phyloP scores from a whole-genome alignment of 2,888 invertebrate genomes.

The Stenichneumon culpator region DNA sequence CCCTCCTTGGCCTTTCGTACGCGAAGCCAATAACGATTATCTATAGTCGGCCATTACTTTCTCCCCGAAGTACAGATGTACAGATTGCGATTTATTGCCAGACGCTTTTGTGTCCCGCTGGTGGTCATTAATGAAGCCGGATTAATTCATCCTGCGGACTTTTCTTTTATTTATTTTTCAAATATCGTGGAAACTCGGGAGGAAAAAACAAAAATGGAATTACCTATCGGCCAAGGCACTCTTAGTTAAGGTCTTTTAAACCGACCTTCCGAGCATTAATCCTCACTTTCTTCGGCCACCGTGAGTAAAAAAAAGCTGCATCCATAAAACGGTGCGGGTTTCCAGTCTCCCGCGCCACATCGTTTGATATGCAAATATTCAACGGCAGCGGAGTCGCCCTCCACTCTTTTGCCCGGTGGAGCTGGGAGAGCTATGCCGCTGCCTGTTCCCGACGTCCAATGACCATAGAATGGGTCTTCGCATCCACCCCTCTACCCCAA shows the following conservation, averaged over 20 bases:
- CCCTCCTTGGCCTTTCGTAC: conserved; percentile 56
- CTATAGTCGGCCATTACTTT: conserved; percentile 17
- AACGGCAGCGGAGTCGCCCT: conserved; percentile 55
- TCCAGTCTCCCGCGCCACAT: conserved; percentile 62
- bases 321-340: conserved; percentile 67
- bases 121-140: conserved; percentile 60
- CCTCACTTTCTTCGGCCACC: conserved; percentile 23
- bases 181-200: background rate
- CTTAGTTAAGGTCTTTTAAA: conserved; percentile 67
- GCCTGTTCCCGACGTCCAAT: conserved; percentile 63
- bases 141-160: conserved; percentile 60
- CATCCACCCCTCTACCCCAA: conserved; percentile 12
- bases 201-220: conserved; percentile 66
- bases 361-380: conserved; percentile 74
- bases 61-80: background rate
- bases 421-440: conserved; percentile 46
- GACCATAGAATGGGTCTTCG: conserved; percentile 62
- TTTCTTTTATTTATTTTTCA: conserved; percentile 36
- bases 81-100: background rate
- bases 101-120: conserved; percentile 16
- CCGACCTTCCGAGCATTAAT: conserved; percentile 34
- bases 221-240: conserved; percentile 66
- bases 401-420: conserved; percentile 34
- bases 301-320: conserved; percentile 60
- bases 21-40: conserved; percentile 62